Evolutionary conservation across 2,888 invertebrate species (phyloP).

Genomic region (Acanthosepion pharaonis): DNA sequence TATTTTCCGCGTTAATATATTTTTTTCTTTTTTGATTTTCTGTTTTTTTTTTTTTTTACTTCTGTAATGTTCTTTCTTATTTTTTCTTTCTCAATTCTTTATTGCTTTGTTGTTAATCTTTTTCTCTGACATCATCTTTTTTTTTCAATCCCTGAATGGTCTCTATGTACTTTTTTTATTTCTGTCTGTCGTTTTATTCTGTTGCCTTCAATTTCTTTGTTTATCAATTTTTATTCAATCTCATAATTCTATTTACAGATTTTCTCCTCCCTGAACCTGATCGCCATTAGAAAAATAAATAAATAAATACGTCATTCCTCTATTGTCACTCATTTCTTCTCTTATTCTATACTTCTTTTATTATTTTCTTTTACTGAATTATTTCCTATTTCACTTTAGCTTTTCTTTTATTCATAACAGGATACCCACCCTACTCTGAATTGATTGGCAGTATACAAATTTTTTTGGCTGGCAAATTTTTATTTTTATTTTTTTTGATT

Average conservation of each 20-base stretch:
- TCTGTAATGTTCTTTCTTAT: too few species aligned
- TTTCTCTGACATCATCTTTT: not conserved
- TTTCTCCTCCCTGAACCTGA: not conserved
- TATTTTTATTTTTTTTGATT: not conserved
- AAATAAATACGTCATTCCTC: not conserved
- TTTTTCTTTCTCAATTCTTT: too few species aligned
- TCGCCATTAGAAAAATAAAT: not conserved
- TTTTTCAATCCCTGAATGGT: not conserved
- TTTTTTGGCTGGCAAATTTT: not conserved
- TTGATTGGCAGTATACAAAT: not conserved
- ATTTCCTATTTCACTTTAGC: not conserved
- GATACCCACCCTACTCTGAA: not conserved
- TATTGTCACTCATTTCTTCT: too few species aligned
- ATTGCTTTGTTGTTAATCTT: too few species aligned
- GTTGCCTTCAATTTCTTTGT: too few species aligned
- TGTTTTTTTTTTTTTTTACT: too few species aligned
- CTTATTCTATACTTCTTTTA: too few species aligned
- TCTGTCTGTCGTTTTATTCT: too few species aligned
- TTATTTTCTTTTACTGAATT: not conserved
- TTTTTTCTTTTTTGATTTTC: too few species aligned
- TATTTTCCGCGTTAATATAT: too few species aligned
- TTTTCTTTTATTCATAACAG: not conserved
- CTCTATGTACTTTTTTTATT: not conserved
- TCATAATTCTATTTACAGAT: not conserved
- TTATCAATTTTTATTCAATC: not conserved